Base-by-base conservation (phyloP, 2,888 invertebrate species). In the Crossocerus cetratus region DNA sequence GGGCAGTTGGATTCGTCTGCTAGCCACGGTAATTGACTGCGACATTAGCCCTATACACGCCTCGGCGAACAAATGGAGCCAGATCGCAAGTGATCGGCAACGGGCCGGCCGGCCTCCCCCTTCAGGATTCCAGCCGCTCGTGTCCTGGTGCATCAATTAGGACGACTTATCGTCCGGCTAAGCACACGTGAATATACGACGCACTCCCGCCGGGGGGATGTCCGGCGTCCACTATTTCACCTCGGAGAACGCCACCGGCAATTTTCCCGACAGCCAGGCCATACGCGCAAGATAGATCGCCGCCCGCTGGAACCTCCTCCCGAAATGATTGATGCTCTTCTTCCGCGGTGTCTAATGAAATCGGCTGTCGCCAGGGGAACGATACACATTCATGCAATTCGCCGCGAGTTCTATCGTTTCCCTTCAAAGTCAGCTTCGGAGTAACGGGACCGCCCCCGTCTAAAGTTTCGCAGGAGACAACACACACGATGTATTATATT, bases 61-160 rank as follows among this genome's bases (percentile, higher is more conserved):
- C 66, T 69, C 59, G 71, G 11, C 66, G 75, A 73, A 80, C 75
- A 79, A 82, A 78, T 74, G 65, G 68, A 71, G 70, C 77, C 81
- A 79, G 76, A 77, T 82, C 79, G 77, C 71, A 21, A 45, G 53
- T 65, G 72, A 73, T 68, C 64, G 44, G 56, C 63, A 55, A 20
- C 62, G 32, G 20, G 45, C 14, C 42, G 20, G 45, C 14, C 42
- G 65, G 64, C 70, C 49, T 54, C 53, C 63, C 64, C 59, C 53
- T 60, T 61, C 60, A 65, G 49, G 21, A 32, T 44, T 23, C 18
- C 65, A 44, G 55, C 32, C 44, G 32, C 32, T 22, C 44, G 64
- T 49, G 55, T 69, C 66, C 53, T 43, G 67, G 56, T 43, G 69
- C 77, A 74, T 83, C 82, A 78, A 84, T 84, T 84, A 84, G 72